These are phyloP conservation scores for Nematopogon swammerdamellus DNA, from an alignment of 2,888 invertebrate species.

Conservation along the genomic window DNA sequence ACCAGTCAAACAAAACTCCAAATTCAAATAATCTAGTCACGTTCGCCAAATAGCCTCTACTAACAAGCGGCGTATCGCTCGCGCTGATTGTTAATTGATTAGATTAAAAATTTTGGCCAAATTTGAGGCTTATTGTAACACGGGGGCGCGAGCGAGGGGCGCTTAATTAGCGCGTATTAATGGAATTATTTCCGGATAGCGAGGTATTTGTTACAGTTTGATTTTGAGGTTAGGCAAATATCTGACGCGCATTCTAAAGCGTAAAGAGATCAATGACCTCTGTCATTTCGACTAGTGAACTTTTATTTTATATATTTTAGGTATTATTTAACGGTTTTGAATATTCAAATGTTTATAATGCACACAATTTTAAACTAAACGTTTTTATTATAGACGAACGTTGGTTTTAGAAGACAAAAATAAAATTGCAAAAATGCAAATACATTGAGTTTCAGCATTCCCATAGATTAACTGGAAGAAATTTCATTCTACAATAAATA, in stretches of 20 bases:
- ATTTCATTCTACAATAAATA: too few species aligned
- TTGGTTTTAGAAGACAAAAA: too few species aligned
- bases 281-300: too few species aligned
- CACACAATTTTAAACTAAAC: too few species aligned
- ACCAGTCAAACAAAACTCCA: slow-evolving; percentile 7
- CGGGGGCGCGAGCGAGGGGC: slow-evolving; percentile 20
- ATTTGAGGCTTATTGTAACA: slow-evolving; percentile 43
- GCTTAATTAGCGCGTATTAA: slow-evolving; percentile 27
- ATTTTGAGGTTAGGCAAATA: background rate
- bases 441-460: too few species aligned
- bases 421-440: too few species aligned
- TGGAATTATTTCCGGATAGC: background rate
- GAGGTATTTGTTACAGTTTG: background rate
- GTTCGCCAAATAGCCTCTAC: slow-evolving; percentile 50
- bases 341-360: too few species aligned
- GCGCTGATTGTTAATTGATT: slow-evolving; percentile 59
- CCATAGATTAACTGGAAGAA: too few species aligned
- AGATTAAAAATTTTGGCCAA: slow-evolving; percentile 50
- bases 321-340: too few species aligned
- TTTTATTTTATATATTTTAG: too few species aligned
- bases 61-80: slow-evolving; percentile 55
- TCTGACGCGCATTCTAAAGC: background rate
- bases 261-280: too few species aligned
- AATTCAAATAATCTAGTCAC: slow-evolving; percentile 41
- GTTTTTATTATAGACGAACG: too few species aligned